Base-by-base conservation (phyloP, 2,797 vertebrate species). In the Aeoliscus strigatus region DNA sequence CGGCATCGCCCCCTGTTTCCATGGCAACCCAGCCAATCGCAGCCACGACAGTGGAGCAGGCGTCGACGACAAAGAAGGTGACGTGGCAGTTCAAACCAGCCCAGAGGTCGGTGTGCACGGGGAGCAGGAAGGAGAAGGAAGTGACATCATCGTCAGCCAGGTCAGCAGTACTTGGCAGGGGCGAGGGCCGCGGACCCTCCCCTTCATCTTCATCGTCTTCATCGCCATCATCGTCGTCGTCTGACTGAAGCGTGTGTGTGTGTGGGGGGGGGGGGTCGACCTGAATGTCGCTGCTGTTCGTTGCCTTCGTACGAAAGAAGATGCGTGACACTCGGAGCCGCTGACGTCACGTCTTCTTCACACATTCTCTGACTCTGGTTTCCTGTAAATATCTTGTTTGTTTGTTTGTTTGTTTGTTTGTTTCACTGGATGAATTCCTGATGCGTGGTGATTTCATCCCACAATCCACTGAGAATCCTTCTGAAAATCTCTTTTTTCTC, bases 71-170 rank as follows among this genome's bases (percentile, higher is more conserved):
- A 1, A 85, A 83, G 61, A 83, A 71, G 64, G 85, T 87, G 51
- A 85, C 85, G 0, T 87, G 83, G 85, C 85, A 87, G 74, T 87
- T 87, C 27, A 84, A 74, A 52, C 82, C 85, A 0, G 69, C 79
- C 21, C 78, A 85, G 66, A 77, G 80, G 39, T 85, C 84, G 1
- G 79, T 85, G n/a, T 85, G 84, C 63, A 83, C 85, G 1, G 82
- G 83, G 31, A 87, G 82, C 62, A 71, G 77, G 5, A 86, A 84
- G 55, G 81, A 81, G 1, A 75, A 51, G 51, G 77, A 81, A n/a
- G 9, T 30, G 11, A 41, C 57, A 5, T 58, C 76, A 2, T 61
- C 70, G 1, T 59, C 69, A 7, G 14, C 9, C n/a, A 73, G 46
- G 41, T 61, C 72, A 23, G 41, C 43, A 0, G 77, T 75, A 32